These are phyloP conservation scores for Scopus umbretta DNA, from an alignment of 2,113 vertebrate genomes.

Conservation along the genomic window DNA sequence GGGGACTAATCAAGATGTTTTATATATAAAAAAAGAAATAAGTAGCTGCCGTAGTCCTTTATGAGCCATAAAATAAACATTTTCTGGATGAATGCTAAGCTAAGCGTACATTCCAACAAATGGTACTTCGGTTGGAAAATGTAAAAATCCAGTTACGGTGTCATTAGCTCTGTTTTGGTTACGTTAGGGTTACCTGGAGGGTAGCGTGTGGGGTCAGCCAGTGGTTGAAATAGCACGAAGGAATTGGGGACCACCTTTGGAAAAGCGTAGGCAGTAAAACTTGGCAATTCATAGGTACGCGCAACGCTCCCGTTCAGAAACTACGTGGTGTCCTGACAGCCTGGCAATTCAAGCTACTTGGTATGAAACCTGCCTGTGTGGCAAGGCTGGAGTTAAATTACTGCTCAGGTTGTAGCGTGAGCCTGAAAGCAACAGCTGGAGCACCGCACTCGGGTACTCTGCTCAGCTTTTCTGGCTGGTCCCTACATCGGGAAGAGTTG, in stretches of 20 bases:
- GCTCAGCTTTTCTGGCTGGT: neutral
- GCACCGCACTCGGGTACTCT: neutral
- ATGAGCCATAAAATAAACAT: neutral
- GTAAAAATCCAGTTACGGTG: neutral
- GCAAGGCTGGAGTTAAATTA: neutral
- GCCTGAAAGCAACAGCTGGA: neutral
- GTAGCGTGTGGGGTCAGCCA: neutral
- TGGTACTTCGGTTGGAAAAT: neutral
- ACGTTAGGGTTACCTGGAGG: neutral
- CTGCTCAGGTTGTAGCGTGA: neutral
- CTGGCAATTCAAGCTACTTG: neutral
- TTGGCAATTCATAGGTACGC: accelerated
- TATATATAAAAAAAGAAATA: neutral
- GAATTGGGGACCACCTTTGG: neutral
- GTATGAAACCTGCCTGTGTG: neutral
- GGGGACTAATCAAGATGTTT: neutral
- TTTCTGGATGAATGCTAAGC: neutral
- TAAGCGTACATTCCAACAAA: neutral
- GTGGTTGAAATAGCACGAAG: neutral
- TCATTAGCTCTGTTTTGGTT: neutral
- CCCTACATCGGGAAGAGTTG: neutral
- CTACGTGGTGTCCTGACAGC: neutral
- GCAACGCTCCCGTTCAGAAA: neutral
- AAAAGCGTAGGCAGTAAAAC: neutral
- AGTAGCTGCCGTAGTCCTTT: neutral